Evolutionary conservation across 2,888 invertebrate genomes (phyloP).

Genomic region (Himalopsyche japonica): DNA sequence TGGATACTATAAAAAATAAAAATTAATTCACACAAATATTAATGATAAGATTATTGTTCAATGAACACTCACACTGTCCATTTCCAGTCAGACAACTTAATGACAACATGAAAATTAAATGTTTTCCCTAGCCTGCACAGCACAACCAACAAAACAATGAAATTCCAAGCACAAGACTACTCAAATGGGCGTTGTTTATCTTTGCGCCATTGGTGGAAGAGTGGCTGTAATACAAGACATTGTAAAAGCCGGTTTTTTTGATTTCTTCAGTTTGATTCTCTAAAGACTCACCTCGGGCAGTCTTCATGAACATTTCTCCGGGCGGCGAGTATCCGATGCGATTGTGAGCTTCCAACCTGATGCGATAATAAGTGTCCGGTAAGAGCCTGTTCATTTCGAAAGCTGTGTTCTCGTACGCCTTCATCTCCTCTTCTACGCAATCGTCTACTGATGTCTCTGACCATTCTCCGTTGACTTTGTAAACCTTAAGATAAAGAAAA

Average conservation of each 20-base stretch:
- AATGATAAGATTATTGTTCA: not conserved
- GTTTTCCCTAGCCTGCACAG: constrained; percentile 25
- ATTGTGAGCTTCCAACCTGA: constrained; percentile 85
- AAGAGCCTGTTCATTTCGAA: constrained; percentile 70
- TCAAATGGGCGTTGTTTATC: constrained; percentile 21
- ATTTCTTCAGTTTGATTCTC: constrained; percentile 49
- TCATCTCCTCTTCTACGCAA: constrained; percentile 64
- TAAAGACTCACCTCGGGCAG: constrained; percentile 82
- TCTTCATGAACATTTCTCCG: constrained; percentile 78
- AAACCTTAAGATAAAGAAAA: constrained; percentile 55
- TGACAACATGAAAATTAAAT: not conserved
- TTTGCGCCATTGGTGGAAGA: constrained; percentile 45
- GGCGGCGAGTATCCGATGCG: constrained; percentile 80
- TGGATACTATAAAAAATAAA: not conserved
- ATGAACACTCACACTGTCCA: constrained; percentile 7
- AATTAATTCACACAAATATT: not conserved
- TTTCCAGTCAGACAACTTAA: constrained; percentile 36
- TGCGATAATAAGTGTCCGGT: constrained; percentile 81
- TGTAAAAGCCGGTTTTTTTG: constrained; percentile 57
- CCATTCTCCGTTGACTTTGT: constrained; percentile 72
- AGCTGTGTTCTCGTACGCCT: constrained; percentile 65
- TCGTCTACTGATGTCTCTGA: constrained; percentile 56
- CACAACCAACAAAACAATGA: constrained; percentile 35
- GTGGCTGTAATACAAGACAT: constrained; percentile 53
- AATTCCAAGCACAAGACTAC: constrained; percentile 32